A percentile compares a stretch with the other conserved stretches of the same genome.
These are phyloP conservation scores for Chrysogorgia sp. DNA, from an alignment of 92 coral and sea anemone species.

Conservation along the genomic window DNA sequence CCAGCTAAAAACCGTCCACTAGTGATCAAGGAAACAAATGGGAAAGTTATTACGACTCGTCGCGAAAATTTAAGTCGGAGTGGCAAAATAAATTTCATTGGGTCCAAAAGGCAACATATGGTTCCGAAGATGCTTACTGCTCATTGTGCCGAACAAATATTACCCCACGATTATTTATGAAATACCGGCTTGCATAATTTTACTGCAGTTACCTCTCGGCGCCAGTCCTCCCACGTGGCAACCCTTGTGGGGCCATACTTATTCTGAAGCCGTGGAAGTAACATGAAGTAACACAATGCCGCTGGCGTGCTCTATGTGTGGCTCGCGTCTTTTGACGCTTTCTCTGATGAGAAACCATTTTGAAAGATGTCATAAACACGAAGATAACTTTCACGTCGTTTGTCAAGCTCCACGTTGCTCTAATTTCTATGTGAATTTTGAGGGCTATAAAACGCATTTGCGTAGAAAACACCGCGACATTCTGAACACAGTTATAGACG, in stretches of 20 bases:
- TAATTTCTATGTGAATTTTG: constrained; percentile 31
- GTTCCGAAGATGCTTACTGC: too few relatives aligned
- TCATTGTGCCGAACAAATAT: too few relatives aligned
- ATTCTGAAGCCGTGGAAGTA: background rate
- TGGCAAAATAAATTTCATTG: background rate
- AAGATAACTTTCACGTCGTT: constrained; percentile 49
- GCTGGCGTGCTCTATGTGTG: constrained; percentile 30
- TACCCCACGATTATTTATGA: too few relatives aligned
- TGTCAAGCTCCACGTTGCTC: constrained; percentile 57
- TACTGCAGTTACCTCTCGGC: too few relatives aligned
- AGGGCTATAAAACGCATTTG: constrained; percentile 54
- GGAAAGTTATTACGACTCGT: too few relatives aligned
- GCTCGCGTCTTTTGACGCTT: constrained; percentile 42
- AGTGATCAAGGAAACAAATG: too few relatives aligned
- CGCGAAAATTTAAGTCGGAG: background rate
- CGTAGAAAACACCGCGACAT: constrained; percentile 20
- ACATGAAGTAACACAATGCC: constrained; percentile 10
- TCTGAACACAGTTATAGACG: constrained; percentile 18
- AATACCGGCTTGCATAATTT: too few relatives aligned
- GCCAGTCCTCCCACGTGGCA: too few relatives aligned
- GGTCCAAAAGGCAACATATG: too few relatives aligned
- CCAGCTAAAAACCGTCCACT: too few relatives aligned
- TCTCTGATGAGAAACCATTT: constrained; percentile 51
- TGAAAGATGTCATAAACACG: constrained; percentile 50
- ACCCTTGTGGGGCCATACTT: background rate